A percentile compares a stretch with the other conserved stretches of the same genome.
These are phyloP conservation scores for Pelodiscus sinensis DNA, from an alignment of 2,113 vertebrate species.

Conservation along the genomic window DNA sequence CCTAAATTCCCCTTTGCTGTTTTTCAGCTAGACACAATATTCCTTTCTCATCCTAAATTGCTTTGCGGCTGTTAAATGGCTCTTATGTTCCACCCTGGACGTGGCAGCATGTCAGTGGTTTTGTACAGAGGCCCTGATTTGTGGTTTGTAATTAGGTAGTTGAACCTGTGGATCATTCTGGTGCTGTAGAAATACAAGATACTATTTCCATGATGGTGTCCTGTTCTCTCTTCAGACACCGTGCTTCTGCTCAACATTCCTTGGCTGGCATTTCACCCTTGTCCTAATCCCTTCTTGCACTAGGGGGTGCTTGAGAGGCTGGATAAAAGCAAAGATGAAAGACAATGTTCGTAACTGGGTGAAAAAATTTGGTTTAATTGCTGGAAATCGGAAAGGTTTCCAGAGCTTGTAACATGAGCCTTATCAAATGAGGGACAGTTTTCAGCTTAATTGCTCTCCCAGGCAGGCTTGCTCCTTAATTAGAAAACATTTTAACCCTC, in stretches of 20 bases:
- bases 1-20: neutral
- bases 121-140: neutral
- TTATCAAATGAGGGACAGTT: constrained; percentile 39
- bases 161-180: neutral
- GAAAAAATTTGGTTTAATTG: constrained; percentile 53
- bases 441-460: constrained; percentile 75
- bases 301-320: neutral
- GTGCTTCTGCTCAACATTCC: neutral
- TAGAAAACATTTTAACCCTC: constrained; percentile 70
- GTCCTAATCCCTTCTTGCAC: neutral
- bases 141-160: neutral
- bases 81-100: neutral
- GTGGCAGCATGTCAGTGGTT: neutral
- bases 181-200: neutral
- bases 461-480: constrained; percentile 69
- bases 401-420: constrained; percentile 43
- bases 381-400: constrained; percentile 44
- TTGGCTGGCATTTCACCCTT: fast-evolving
- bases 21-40: neutral
- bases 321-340: neutral
- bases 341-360: neutral
- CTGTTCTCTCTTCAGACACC: neutral
- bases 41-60: neutral
- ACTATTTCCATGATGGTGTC: fast-evolving
- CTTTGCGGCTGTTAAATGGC: neutral